Evolutionary conservation across 2,888 invertebrate species (phyloP), one percentile per base, ranked within the genome.

Genomic region (Parnassius glacialis): DNA sequence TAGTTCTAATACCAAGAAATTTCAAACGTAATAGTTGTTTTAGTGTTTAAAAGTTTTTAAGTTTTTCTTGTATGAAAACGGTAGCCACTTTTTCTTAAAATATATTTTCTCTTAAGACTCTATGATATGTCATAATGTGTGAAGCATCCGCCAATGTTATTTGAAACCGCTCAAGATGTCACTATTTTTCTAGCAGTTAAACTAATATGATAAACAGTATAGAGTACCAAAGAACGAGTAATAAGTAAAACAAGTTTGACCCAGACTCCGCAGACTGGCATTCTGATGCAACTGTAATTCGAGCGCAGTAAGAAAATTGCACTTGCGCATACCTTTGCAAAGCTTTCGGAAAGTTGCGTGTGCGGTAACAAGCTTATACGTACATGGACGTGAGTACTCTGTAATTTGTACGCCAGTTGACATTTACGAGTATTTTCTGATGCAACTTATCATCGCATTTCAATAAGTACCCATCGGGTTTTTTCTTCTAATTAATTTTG

Each of bases 261-360:
- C 16, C 11, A 52, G 16, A 60, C 54, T 54, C 16, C 44, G 20
- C 42, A 41, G 50, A 47, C 44, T 41, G 48, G 34, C 16, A 50
- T 64, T 64, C 76, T 78, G 79, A 79, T 68, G 80, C 75, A 80
- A 79, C 73, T 67, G 66, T 59, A 64, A 62, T 42, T 58, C 64
- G 54, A 64, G 61, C 65, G 66, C 59, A 59, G 65, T 74, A 70
- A 74, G 77, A 72, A 73, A 71, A 52, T 67, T 67, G 65, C 58
- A 45, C 44, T 57, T 52, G 55, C 54, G 34, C 50, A 20, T 61
- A 56, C 55, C 61, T 64, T 64, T 61, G 65, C 62, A 59, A 61
- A 67, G 67, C 69, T 70, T 67, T 70, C 68, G 63, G 63, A 65
- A 67, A 66, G 64, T 64, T 65, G 64, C 66, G 64, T 51, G 54